Base-by-base conservation (phyloP, 2,113 vertebrate species). In the Lamprologus ornatipinnis region DNA sequence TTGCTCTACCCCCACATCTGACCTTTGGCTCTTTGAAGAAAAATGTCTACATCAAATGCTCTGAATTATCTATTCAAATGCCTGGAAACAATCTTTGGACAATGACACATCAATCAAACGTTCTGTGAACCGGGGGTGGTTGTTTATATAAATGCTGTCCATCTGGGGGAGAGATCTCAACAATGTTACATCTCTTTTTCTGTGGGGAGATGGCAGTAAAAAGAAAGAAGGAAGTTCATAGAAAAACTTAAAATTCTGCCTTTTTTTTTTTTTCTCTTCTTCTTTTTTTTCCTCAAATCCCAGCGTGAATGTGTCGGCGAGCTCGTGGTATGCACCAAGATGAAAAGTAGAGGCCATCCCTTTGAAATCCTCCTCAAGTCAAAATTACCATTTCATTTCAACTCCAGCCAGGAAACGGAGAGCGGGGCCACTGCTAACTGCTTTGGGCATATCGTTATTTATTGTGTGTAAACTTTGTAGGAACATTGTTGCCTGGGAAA, bases 381-480 rank as follows among this genome's bases (percentile, higher is more conserved):
- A 96, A 96, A 97, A 97, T 96, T 96, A 96, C 96, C 96, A 96
- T 97, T 97, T 96, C 93, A 96, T 96, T 96, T 97, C 93, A 97
- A 96, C 95, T 95, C 84, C 94, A 96, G 96, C 95, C 96, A 96
- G 96, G 95, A 95, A 96, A 93, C 93, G 92, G 91, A 95, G 96
- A 93, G 93, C 90, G 89, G 93, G 92, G 94, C 93, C 93, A 92
- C 92, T 93, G 93, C 94, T 95, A 95, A 95, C 91, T 95, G 95
- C 97, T 97, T 95, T 96, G 95, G 96, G 96, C 97, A 95, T 86
- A 94, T 94, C 95, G 96, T 94, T 96, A 96, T 97, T 98, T 97
- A 96, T 94, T 97, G 95, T 97, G 95, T 92, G 93, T 92, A 96
- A 96, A 97, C 96, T 97, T 97, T 95, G 96, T 95, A 97, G 92